phyloP scores from a whole-genome alignment of 2,113 vertebrate species.

The Fregetta grallaria region DNA sequence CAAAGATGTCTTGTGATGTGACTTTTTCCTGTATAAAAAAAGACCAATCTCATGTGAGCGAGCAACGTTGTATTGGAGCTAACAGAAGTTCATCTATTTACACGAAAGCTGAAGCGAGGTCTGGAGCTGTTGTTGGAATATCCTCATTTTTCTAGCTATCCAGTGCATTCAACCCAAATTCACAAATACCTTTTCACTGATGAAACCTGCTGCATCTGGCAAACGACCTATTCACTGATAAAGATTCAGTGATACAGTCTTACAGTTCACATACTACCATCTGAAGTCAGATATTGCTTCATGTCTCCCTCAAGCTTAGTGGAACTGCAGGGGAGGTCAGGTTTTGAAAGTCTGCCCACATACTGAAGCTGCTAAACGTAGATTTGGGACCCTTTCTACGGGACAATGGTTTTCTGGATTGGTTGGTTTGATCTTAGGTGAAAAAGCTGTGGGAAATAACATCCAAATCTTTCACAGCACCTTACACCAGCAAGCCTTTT shows the following conservation, averaged over 20 bases:
- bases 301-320: background rate
- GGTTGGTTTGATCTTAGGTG: background rate
- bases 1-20: slow-evolving; percentile 27
- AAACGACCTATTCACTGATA: background rate
- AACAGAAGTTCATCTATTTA: slow-evolving; percentile 30
- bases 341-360: background rate
- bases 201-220: background rate
- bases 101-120: background rate
- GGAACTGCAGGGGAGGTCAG: background rate
- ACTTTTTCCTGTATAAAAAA: background rate
- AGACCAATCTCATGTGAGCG: background rate
- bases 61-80: background rate
- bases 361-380: background rate
- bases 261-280: background rate
- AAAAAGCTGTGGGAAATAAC: background rate
- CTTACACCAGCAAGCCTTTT: background rate
- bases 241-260: background rate
- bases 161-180: background rate
- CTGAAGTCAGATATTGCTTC: background rate
- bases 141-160: background rate
- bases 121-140: background rate
- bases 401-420: background rate
- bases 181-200: background rate
- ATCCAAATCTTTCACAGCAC: background rate
- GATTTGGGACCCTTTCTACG: background rate